Percentiles rank a stretch among this genome's conserved stretches.
Evolutionary conservation across 1,140 invertebrate species (phyloP).

Genomic region (Drosophila leontia): DNA sequence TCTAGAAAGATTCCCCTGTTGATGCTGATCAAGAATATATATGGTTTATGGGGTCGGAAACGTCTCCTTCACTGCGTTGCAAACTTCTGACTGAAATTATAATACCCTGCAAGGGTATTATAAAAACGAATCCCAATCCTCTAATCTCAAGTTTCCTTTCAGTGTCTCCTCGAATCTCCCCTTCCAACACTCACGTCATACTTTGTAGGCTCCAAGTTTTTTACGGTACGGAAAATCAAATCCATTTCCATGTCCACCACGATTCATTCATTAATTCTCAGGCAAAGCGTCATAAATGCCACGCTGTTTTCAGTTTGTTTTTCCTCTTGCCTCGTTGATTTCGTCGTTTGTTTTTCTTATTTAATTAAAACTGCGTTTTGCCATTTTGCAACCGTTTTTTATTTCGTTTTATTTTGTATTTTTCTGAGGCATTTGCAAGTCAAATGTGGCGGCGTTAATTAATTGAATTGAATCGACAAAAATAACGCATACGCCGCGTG

Average conservation of each 20-base stretch:
- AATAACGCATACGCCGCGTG: slow-evolving; percentile 70
- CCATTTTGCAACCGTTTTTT: slow-evolving; percentile 35
- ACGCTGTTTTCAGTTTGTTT: slow-evolving; percentile 28
- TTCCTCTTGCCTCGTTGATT: slow-evolving; percentile 6
- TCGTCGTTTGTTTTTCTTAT: slow-evolving; percentile 29
- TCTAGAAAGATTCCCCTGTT: too few relatives aligned
- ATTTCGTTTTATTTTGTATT: slow-evolving; percentile 8
- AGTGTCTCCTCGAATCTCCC: neutral
- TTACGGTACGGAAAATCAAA: slow-evolving; percentile 24
- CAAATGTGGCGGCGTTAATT: slow-evolving; percentile 61
- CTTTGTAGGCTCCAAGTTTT: slow-evolving; percentile 32
- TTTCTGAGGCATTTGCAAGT: slow-evolving; percentile 54
- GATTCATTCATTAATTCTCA: slow-evolving; percentile 68
- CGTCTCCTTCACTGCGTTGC: too few relatives aligned
- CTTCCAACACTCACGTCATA: slow-evolving; percentile 15
- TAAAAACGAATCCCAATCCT: too few relatives aligned
- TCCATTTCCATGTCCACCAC: slow-evolving; percentile 40
- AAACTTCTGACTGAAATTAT: too few relatives aligned
- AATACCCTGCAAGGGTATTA: too few relatives aligned
- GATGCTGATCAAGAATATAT: too few relatives aligned
- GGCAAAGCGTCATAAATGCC: slow-evolving; percentile 58
- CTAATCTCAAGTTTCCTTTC: neutral
- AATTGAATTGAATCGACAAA: slow-evolving; percentile 52
- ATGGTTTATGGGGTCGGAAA: too few relatives aligned
- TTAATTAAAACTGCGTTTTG: slow-evolving; percentile 46